phyloP scores from a whole-genome alignment of 2,888 invertebrate species.

The Thumatha senex region DNA sequence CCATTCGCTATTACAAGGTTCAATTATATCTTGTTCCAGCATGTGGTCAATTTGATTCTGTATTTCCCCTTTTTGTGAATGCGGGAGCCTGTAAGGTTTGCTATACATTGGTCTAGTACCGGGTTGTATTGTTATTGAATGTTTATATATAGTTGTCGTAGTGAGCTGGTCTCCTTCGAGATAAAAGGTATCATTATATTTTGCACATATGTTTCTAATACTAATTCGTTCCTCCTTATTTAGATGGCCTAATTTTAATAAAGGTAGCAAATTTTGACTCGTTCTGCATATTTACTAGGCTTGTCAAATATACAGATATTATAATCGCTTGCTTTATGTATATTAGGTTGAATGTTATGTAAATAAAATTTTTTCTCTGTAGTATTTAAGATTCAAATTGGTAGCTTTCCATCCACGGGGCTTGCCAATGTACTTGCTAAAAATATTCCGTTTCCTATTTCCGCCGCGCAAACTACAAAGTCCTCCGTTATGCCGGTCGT shows the following conservation, averaged over 20 bases:
- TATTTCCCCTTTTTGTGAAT: background rate
- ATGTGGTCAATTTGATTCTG: background rate
- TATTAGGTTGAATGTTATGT: background rate
- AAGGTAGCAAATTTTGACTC: background rate
- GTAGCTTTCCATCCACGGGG: background rate
- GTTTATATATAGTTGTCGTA: background rate
- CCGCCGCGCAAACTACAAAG: background rate
- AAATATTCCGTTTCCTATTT: background rate
- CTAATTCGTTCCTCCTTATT: background rate
- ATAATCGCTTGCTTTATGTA: background rate
- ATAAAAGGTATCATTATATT: constrained; percentile 1
- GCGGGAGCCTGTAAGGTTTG: background rate
- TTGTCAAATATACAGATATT: background rate
- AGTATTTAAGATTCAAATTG: background rate
- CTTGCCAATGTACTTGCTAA: background rate
- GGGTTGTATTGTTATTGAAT: background rate
- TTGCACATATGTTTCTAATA: background rate
- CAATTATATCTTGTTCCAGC: background rate
- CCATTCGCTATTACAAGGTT: background rate
- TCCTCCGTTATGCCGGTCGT: background rate
- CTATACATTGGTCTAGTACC: background rate
- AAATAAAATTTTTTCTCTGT: background rate
- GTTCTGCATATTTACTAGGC: background rate
- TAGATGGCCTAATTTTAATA: background rate
- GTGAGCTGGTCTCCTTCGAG: background rate